A percentile compares a stretch with the other conserved stretches of the same genome.
Evolutionary conservation across 2,888 invertebrate species (phyloP).

Genomic region (Ceramica pisi): DNA sequence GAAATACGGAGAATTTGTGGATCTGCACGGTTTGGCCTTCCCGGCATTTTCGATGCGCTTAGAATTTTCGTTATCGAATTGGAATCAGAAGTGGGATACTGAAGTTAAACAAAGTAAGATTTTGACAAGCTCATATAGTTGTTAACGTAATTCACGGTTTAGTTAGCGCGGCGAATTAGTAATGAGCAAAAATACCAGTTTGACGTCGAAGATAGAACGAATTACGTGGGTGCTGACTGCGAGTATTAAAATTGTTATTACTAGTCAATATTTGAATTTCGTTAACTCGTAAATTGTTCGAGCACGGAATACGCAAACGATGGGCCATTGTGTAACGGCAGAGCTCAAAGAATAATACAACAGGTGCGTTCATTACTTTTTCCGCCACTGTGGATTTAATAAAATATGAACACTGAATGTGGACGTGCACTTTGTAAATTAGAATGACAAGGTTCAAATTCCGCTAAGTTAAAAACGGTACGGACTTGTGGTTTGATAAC

Average conservation of each 20-base stretch:
- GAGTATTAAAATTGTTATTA: conserved; percentile 38
- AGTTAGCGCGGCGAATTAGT: conserved; percentile 69
- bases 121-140: conserved; percentile 17
- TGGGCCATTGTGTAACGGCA: conserved; percentile 38
- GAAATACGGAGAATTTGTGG: conserved; percentile 67
- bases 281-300: conserved; percentile 38
- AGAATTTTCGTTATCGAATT: conserved; percentile 18
- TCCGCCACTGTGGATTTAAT: conserved; percentile 45
- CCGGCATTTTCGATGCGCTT: conserved; percentile 42
- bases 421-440: conserved; percentile 31
- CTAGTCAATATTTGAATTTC: conserved; percentile 40
- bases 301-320: conserved; percentile 39
- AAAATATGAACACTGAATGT: conserved; percentile 39
- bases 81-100: conserved; percentile 2
- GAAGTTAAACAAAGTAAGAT: conserved; percentile 10
- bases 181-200: conserved; percentile 64
- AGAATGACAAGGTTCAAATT: conserved; percentile 23
- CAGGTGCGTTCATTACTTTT: conserved; percentile 64
- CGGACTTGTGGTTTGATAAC: neutral
- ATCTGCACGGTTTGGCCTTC: conserved; percentile 47
- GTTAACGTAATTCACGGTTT: conserved; percentile 66
- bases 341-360: conserved; percentile 59
- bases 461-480: neutral
- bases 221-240: conserved; percentile 29
- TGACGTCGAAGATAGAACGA: conserved; percentile 32